A percentile compares a stretch with the other conserved stretches of the same genome.
Evolutionary conservation across 2,888 invertebrate species (phyloP).

Genomic region (Clitarchus hookeri): DNA sequence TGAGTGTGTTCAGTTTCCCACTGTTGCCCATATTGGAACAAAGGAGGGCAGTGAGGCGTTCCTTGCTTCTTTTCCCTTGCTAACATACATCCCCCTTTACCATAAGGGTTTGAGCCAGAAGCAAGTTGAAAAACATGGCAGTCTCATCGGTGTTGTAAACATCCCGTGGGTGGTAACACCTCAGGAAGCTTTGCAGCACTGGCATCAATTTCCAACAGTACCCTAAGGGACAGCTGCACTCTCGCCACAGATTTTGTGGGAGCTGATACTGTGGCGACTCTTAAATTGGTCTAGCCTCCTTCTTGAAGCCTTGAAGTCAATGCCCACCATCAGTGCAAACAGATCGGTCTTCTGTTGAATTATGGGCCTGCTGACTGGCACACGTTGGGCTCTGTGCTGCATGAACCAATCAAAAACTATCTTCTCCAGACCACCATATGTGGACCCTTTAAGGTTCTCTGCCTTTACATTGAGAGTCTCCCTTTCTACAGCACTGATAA

Average conservation of each 20-base stretch:
- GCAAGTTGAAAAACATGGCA: conserved; percentile 25
- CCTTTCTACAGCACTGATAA: no score
- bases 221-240: neutral
- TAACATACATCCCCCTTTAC: neutral
- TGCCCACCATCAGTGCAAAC: neutral
- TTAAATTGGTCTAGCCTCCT: neutral
- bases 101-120: neutral
- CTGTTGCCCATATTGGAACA: conserved; percentile 11
- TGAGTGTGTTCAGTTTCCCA: conserved; percentile 24
- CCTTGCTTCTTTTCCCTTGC: neutral
- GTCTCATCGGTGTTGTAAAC: conserved; percentile 17
- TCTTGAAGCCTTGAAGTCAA: neutral
- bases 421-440: no score
- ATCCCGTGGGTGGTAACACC: neutral
- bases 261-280: neutral
- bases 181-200: neutral
- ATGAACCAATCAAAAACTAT: neutral
- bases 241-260: neutral
- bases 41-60: neutral
- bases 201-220: neutral
- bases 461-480: no score
- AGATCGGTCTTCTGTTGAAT: neutral
- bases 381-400: neutral
- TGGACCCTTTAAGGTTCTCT: no score
- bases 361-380: neutral